Percentiles rank a stretch among this genome's conserved stretches.
Evolutionary conservation across 92 coral and sea anemone genomes (phyloP).

Genomic region (Desmophyllum pertusum): DNA sequence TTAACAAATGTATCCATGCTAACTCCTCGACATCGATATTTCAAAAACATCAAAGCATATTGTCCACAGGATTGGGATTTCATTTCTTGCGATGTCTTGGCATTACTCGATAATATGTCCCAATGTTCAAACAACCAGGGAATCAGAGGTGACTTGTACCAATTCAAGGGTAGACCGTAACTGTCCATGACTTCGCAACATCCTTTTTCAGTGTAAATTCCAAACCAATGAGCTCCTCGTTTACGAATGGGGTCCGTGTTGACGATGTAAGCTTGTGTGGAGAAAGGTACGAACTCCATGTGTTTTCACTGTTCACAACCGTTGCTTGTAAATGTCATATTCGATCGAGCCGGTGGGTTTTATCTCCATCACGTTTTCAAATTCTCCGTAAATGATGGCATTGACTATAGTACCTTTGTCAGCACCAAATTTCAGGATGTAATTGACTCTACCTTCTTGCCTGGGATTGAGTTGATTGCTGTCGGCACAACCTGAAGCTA

Average conservation of each 20-base stretch:
- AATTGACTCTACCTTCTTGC: too few relatives aligned
- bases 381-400: slow-evolving; percentile 14
- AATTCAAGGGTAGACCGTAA: not conserved
- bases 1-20: too few relatives aligned
- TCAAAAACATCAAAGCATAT: too few relatives aligned
- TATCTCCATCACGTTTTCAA: slow-evolving; percentile 19
- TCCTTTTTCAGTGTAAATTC: not conserved
- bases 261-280: not conserved
- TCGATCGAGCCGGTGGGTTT: too few relatives aligned
- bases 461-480: not conserved
- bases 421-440: not conserved
- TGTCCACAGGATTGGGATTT: too few relatives aligned
- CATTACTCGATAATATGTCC: too few relatives aligned
- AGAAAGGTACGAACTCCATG: slow-evolving; percentile 4
- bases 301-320: not conserved
- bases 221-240: slow-evolving; percentile 2
- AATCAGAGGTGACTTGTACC: too few relatives aligned
- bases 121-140: too few relatives aligned
- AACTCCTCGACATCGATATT: too few relatives aligned
- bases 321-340: slow-evolving; percentile 15
- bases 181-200: slow-evolving; percentile 4
- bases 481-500: not conserved
- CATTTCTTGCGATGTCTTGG: too few relatives aligned
- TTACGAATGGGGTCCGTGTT: not conserved
- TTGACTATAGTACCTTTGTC: not conserved